phyloP scores from a whole-genome alignment of 30 jellyfish, hydroid and myxozoan genomes.

The Sanderia malayensis region DNA sequence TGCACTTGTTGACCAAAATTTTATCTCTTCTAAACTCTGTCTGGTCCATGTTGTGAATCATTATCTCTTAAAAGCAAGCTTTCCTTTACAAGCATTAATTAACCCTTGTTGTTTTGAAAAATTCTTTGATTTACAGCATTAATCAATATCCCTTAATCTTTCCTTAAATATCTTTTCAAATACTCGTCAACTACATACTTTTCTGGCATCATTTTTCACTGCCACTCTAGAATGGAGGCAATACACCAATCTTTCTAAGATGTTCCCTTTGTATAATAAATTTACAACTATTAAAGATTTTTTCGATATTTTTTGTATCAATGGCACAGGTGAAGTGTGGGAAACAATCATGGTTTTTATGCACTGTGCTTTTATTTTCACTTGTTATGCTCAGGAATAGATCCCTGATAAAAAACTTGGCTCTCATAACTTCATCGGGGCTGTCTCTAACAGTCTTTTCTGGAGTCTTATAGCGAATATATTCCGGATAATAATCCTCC shows the following conservation, averaged over 20 bases:
- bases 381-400: slow-evolving; percentile 53
- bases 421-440: slow-evolving; percentile 77
- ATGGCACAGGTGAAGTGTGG: slow-evolving; percentile 99
- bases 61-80: too few species aligned
- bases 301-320: slow-evolving; percentile 91
- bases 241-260: slow-evolving; percentile 79
- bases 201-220: too few species aligned
- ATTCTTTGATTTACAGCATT: too few species aligned
- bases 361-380: slow-evolving; percentile 32
- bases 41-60: too few species aligned
- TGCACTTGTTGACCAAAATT: too few species aligned
- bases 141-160: too few species aligned
- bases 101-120: too few species aligned
- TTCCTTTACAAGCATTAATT: too few species aligned
- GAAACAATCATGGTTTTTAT: slow-evolving; percentile 64
- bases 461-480: slow-evolving; percentile 50
- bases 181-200: too few species aligned
- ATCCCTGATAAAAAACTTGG: slow-evolving; percentile 85
- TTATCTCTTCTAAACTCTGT: too few species aligned
- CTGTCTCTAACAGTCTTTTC: slow-evolving; percentile 56
- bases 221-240: slow-evolving; percentile 56
- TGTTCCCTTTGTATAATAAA: slow-evolving; percentile 88
- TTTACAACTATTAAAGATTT: slow-evolving; percentile 87
- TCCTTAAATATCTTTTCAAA: too few species aligned
- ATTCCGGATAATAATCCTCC: slow-evolving; percentile 86